Evolutionary conservation across 1,140 invertebrate species (phyloP), one percentile per base, ranked within the genome.

Genomic region (Bactericera cockerelli): DNA sequence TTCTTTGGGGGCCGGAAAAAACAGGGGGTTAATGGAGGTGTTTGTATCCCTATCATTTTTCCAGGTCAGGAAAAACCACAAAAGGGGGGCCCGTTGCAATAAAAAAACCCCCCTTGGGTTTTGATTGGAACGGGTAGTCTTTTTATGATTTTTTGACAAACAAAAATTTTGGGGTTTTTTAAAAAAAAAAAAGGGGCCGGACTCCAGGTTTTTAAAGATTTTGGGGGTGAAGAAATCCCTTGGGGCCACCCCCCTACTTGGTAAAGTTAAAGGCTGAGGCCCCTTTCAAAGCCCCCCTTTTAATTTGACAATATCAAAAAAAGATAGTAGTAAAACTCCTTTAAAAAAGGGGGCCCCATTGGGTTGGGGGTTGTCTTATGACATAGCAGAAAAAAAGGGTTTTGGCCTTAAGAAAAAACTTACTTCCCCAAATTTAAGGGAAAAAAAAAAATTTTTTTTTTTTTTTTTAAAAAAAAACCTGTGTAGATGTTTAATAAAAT

Each of bases 261-360:
- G 28, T 31, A 31, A 31, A 31, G 28, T 31, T 13, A 31, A 13
- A 31, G 13, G 28, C 13, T 31, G 28, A 31, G 13, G 28, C 28
- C 28, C 28, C 4, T 31, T 31, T 31, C 28, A 31, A 31, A 4
- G 13, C 4, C 4, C 4, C 28, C 13, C 28, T 6, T n/a, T 13
- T 31, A 31, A 6, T 31, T 31, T 31, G 28, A 31, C 13, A 31
- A 4, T 13, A 4, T 6, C 4, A 13, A 31, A 13, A 31, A 31
- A 6, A 49, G 36, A 42, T 59, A 25, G 22, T 59, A 26, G 58
- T 59, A 2, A 42, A 14, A 42, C 10, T 59, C 8, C 58, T 39
- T 55, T 25, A 49, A 2, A 59, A 59, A 2, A 0, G 4, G 3
- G 19, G 22, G 1, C 39, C 21, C 2, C 10, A 13, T 55, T 14